Base-by-base conservation (phyloP, 2,797 vertebrate genomes). In the Loriculus beryllinus region DNA sequence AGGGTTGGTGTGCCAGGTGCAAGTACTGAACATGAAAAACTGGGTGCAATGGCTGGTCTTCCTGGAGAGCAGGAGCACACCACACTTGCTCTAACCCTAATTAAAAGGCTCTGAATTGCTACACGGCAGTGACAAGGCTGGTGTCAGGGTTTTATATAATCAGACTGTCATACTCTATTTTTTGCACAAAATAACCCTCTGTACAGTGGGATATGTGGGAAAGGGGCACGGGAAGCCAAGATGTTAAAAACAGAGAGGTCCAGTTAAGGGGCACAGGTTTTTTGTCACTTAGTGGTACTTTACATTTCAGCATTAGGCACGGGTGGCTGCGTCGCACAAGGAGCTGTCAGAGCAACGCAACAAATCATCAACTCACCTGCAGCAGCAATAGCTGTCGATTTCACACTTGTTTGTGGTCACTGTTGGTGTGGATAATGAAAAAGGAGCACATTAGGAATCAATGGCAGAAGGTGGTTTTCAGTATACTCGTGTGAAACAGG, bases 91-190 rank as follows among this genome's bases (percentile, higher is more conserved):
- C 29, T 35, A 57, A 68, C 8, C 23, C 21, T 5, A 21, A 54
- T 65, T 60, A 45, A 57, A 74, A 74, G 62, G 14, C 49, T 37
- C 0, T 1, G 29, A 85, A 76, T 51, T 51, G 25, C 63, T 52
- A 15, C 7, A 3, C 12, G 39, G 9, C 37, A 15, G 15, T 35
- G 52, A 31, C 21, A 45, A 56, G 56, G 39, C 68, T 33, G 39
- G 43, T 33, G 84, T 52, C 47, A 84, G n/a, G 35, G 19, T 19
- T 77, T 83, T 67, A 2, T 11, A 15, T 4, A 31, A 47, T 3
- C 64, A 35, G 43, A 7, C 11, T 17, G 12, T 31, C 0, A 0
- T 1, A 9, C 21, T 68, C 51, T 17, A 0, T 26, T 86, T 56
- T 56, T 45, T 25, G 40, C 33, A 39, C 31, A 80, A 74, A 86